phyloP scores from a whole-genome alignment of 1,140 invertebrate species.

The Caenorhabditis tropicalis region DNA sequence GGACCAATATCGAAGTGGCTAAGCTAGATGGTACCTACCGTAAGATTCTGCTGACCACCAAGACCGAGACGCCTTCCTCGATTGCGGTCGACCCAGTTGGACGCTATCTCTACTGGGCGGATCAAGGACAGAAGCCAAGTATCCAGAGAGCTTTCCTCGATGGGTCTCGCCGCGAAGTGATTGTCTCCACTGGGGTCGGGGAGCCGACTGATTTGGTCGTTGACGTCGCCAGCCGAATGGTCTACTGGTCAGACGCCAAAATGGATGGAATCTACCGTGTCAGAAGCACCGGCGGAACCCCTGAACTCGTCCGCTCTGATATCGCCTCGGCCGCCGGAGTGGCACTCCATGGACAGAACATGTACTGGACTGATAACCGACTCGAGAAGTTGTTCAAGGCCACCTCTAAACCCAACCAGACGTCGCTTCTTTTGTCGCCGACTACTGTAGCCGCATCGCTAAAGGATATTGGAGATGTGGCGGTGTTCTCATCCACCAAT shows the following conservation, averaged over 20 bases:
- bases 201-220: constrained; percentile 90
- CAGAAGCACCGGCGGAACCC: constrained; percentile 72
- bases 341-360: constrained; percentile 80
- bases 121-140: constrained; percentile 93
- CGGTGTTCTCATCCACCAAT: constrained; percentile 61
- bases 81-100: constrained; percentile 92
- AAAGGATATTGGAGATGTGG: constrained; percentile 62
- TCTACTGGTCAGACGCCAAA: constrained; percentile 96
- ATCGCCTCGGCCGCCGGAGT: constrained; percentile 90
- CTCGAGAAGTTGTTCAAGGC: constrained; percentile 83
- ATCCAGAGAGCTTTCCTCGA: constrained; percentile 88
- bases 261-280: constrained; percentile 79
- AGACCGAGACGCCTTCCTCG: constrained; percentile 89
- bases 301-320: constrained; percentile 82
- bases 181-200: constrained; percentile 88
- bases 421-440: constrained; percentile 73
- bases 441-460: constrained; percentile 62
- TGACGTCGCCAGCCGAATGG: constrained; percentile 89
- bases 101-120: constrained; percentile 83
- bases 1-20: constrained; percentile 94
- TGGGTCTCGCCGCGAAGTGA: constrained; percentile 84
- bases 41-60: constrained; percentile 89
- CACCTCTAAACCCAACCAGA: constrained; percentile 78
- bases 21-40: constrained; percentile 88
- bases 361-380: constrained; percentile 96